Conservation (phyloP, 2,888 invertebrate genomes). For the Scaptomyza cyrtandrae region DNA sequence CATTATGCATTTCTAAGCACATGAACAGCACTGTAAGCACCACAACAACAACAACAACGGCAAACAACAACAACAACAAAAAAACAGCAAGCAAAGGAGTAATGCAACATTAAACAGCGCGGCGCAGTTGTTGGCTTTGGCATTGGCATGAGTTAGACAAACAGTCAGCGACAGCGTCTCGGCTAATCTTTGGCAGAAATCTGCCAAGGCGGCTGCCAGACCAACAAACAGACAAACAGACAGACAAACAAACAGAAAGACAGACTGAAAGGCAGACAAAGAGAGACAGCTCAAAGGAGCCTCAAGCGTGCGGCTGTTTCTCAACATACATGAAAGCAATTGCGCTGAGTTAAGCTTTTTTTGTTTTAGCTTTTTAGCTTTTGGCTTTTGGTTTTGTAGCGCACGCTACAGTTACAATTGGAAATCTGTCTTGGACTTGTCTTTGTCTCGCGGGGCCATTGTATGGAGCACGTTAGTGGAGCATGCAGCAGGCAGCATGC, state of each 20-base stretch:
- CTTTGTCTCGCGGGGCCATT: slow-evolving; percentile 33
- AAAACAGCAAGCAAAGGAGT: background rate
- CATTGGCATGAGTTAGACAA: slow-evolving; percentile 56
- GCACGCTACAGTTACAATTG: slow-evolving; percentile 60
- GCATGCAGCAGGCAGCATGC: background rate
- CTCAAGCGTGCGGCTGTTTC: slow-evolving; percentile 9
- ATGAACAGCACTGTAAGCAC: slow-evolving; percentile 1
- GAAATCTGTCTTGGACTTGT: slow-evolving; percentile 16
- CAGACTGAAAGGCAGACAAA: background rate
- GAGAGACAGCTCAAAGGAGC: slow-evolving; percentile 53
- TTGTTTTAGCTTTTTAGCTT: background rate
- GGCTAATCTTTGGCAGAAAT: slow-evolving; percentile 64
- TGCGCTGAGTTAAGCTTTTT: slow-evolving; percentile 33
- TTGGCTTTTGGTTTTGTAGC: slow-evolving; percentile 12
- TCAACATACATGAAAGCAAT: slow-evolving; percentile 49
- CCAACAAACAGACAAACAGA: slow-evolving; percentile 4
- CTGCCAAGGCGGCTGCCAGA: slow-evolving; percentile 54
- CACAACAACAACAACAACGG: background rate
- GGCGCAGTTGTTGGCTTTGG: slow-evolving; percentile 10
- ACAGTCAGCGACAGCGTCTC: slow-evolving; percentile 54
- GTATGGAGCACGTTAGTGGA: slow-evolving; percentile 23
- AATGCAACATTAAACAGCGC: slow-evolving; percentile 7
- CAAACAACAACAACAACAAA: too few relatives aligned
- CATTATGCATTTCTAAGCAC: background rate
- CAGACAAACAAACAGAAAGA: slow-evolving; percentile 33